Percentiles rank a stretch among this genome's conserved stretches.
These are phyloP conservation scores for Drosophila rellima DNA, from an alignment of 2,888 invertebrate genomes.

Conservation along the genomic window DNA sequence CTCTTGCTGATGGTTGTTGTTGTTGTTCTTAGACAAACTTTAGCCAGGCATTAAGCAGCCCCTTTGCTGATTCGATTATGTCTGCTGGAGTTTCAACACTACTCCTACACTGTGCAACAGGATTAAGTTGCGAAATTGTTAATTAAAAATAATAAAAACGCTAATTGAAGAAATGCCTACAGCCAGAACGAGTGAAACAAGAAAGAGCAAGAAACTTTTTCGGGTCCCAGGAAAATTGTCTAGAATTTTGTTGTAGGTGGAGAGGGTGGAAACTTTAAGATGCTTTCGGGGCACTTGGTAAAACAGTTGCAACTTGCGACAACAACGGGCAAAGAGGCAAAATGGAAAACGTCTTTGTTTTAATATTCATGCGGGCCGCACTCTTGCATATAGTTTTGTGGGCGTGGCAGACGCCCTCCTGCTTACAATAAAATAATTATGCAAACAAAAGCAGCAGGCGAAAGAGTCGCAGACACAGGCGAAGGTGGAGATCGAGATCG, in stretches of 20 bases:
- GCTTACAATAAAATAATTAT: slow-evolving; percentile 76
- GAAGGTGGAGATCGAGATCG: slow-evolving; percentile 1
- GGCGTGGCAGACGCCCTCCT: slow-evolving; percentile 41
- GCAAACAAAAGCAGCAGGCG: slow-evolving; percentile 62
- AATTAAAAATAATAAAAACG: slow-evolving; percentile 81
- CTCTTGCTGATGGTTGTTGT: slow-evolving; percentile 20
- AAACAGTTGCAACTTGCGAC: slow-evolving; percentile 60
- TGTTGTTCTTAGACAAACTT: slow-evolving; percentile 70
- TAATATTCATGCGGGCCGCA: slow-evolving; percentile 72
- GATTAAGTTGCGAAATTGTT: slow-evolving; percentile 79
- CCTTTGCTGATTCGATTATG: slow-evolving; percentile 68
- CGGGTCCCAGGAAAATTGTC: slow-evolving; percentile 51
- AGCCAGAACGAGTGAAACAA: slow-evolving; percentile 30
- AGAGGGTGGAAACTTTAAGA: slow-evolving; percentile 6
- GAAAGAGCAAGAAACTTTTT: slow-evolving; percentile 58
- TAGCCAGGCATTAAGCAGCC: slow-evolving; percentile 60
- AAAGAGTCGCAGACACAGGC: slow-evolving; percentile 26
- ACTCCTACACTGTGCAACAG: slow-evolving; percentile 36
- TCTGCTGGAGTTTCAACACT: slow-evolving; percentile 54
- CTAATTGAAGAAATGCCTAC: slow-evolving; percentile 78
- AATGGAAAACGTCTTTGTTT: slow-evolving; percentile 63
- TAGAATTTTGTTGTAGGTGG: slow-evolving; percentile 40
- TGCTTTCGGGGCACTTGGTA: slow-evolving; percentile 59
- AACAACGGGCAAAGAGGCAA: slow-evolving; percentile 21
- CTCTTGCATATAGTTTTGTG: slow-evolving; percentile 53